Percentiles rank a stretch among this genome's conserved stretches.
phyloP scores from a whole-genome alignment of 2,113 vertebrate species.

The Dasyprocta punctata region DNA sequence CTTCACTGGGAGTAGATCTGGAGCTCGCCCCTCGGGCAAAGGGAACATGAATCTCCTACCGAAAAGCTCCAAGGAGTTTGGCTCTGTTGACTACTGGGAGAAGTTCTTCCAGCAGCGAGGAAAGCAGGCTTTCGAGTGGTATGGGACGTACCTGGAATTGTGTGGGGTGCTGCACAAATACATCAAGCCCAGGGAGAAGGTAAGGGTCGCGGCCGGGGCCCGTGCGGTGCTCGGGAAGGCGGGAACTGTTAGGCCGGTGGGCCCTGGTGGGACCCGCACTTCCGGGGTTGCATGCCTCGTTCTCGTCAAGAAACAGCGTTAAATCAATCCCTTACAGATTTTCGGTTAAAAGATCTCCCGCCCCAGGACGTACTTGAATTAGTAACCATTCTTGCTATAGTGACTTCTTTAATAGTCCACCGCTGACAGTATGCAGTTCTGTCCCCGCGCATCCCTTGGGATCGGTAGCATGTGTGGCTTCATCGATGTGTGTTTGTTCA shows the following conservation, averaged over 20 bases:
- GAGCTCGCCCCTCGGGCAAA: neutral
- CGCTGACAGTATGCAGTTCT: neutral
- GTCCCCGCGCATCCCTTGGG: neutral
- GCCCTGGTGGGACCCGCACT: neutral
- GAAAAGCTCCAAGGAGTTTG: slow-evolving; percentile 92
- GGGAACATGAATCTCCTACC: slow-evolving; percentile 92
- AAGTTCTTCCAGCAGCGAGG: slow-evolving; percentile 95
- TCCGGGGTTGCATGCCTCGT: neutral
- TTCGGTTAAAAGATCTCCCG: neutral
- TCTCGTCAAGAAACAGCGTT: neutral
- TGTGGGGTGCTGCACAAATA: slow-evolving; percentile 94
- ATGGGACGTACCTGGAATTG: slow-evolving; percentile 94
- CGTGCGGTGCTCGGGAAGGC: neutral
- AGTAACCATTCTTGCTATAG: neutral
- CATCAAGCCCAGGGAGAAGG: slow-evolving; percentile 94
- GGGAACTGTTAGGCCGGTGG: too few relatives aligned
- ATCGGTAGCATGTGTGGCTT: neutral
- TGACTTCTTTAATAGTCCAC: neutral
- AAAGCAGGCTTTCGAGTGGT: slow-evolving; percentile 96
- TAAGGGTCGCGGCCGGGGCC: slow-evolving; percentile 74
- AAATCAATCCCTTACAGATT: neutral
- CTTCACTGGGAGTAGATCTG: neutral
- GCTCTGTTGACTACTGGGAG: slow-evolving; percentile 94
- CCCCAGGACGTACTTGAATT: neutral
- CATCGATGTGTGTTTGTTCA: neutral